These are phyloP conservation scores for Petrocephalus schoutedeni DNA, from an alignment of 2,797 vertebrate species.

Conservation along the genomic window DNA sequence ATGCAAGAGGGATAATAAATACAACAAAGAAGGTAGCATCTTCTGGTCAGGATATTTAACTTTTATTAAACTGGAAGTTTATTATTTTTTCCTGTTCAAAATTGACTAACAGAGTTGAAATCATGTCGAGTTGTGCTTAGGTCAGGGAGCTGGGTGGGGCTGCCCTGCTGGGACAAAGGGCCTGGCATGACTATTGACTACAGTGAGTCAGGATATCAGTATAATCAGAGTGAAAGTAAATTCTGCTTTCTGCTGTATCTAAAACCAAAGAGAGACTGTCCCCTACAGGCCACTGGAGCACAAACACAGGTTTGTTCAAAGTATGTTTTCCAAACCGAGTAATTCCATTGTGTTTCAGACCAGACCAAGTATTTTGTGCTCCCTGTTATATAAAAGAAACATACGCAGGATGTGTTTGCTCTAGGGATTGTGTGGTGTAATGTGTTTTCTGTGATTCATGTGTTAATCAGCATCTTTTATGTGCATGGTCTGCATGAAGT, in stretches of 20 bases:
- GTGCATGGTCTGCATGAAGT: neutral
- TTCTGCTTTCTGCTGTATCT: neutral
- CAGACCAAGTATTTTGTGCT: neutral
- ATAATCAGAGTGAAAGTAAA: neutral
- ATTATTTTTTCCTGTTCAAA: neutral
- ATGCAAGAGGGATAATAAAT: neutral
- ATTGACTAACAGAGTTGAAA: neutral
- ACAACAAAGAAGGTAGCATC: neutral
- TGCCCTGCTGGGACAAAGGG: neutral
- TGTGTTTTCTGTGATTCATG: neutral
- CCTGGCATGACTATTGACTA: neutral
- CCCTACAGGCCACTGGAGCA: neutral
- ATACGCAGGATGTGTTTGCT: neutral
- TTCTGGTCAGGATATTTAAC: neutral
- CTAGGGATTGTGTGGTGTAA: neutral
- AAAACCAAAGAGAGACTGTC: neutral
- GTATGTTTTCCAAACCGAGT: neutral
- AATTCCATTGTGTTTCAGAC: neutral
- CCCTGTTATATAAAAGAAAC: neutral
- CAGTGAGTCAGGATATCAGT: neutral
- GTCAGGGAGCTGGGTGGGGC: neutral
- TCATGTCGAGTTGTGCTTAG: neutral
- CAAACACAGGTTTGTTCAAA: neutral
- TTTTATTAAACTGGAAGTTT: neutral
- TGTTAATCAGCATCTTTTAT: neutral